phyloP scores from a whole-genome alignment of 2,888 invertebrate species.

The Glaucopsyche alexis region DNA sequence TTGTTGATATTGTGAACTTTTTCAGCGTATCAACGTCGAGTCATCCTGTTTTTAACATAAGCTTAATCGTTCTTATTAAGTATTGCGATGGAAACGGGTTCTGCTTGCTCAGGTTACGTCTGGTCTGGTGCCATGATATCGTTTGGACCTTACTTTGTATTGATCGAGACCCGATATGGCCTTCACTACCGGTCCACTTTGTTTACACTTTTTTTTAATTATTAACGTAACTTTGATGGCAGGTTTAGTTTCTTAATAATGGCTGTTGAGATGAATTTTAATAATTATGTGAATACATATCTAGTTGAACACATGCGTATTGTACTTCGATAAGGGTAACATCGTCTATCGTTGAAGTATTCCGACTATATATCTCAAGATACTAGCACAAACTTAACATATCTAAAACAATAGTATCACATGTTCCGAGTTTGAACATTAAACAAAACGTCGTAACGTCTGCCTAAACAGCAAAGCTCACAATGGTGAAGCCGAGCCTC shows the following conservation, averaged over 20 bases:
- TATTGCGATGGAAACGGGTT: slow-evolving; percentile 23
- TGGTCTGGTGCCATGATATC: background rate
- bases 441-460: background rate
- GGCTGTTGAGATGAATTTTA: background rate
- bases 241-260: slow-evolving; percentile 22
- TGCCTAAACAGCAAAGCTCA: slow-evolving; percentile 7
- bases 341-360: background rate
- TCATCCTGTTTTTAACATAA: slow-evolving; percentile 16
- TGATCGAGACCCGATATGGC: slow-evolving; percentile 49
- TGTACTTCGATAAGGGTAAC: background rate
- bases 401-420: slow-evolving; percentile 13
- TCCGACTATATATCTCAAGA: slow-evolving; percentile 2
- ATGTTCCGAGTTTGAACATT: background rate
- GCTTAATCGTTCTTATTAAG: slow-evolving; percentile 19
- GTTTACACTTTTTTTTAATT: slow-evolving; percentile 47
- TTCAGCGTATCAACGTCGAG: background rate
- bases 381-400: background rate
- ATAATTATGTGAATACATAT: no score
- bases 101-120: slow-evolving; percentile 19
- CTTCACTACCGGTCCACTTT: slow-evolving; percentile 45
- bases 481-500: background rate
- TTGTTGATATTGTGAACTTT: background rate
- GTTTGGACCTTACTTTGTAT: slow-evolving; percentile 52
- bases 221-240: slow-evolving; percentile 28
- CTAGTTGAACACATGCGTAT: background rate